Evolutionary conservation across 2,888 invertebrate species (phyloP), one percentile per base, ranked within the genome.

Genomic region (Chrysina gloriosa): DNA sequence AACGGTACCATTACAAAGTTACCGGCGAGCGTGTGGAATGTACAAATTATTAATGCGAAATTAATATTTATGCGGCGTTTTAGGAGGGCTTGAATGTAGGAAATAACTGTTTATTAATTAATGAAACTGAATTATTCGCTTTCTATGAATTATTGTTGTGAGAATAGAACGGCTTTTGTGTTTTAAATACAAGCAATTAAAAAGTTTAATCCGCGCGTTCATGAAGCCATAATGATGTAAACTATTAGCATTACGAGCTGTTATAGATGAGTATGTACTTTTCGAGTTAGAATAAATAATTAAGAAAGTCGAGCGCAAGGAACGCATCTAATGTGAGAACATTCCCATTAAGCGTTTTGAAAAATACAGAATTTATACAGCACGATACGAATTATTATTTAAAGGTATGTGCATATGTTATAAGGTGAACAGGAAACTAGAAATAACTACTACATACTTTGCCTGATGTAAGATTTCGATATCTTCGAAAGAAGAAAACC

Each of bases 201-300:
- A 2, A 39, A 25, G 23, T 21, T n/a, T 39, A 19, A 34, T 6
- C 19, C n/a, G 23, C 7, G 25, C 25, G 3, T 11, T 16, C 9
- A 52, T 29, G 36, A 39, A 56, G 36, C 39, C 39, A 56, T 56
- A 56, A 56, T 56, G n/a, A 39, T 56, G 56, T 56, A 36, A 56
- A 56, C 36, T 14, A 39, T 56, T 56, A 56, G 39, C 2, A 7
- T 56, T 16, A 56, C 39, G 56, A 25, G 27, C 27, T 50, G 50
- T 5, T 11, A 29, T n/a, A 11, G 4, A 42, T 4, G 1, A 2
- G 42, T 14, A 27, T 50, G 4, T 50, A 50, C 7, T 0, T 27
- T 23, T 11, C 14, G 23, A 56, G 39, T 56, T 56, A 39, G 9
- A 36, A 34, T 21, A 23, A 56, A 56, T n/a, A 36, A 36, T 56